A percentile compares a stretch with the other conserved stretches of the same genome.
These are phyloP conservation scores for Sepioteuthis lessoniana DNA, from an alignment of 2,888 invertebrate genomes.

Conservation along the genomic window DNA sequence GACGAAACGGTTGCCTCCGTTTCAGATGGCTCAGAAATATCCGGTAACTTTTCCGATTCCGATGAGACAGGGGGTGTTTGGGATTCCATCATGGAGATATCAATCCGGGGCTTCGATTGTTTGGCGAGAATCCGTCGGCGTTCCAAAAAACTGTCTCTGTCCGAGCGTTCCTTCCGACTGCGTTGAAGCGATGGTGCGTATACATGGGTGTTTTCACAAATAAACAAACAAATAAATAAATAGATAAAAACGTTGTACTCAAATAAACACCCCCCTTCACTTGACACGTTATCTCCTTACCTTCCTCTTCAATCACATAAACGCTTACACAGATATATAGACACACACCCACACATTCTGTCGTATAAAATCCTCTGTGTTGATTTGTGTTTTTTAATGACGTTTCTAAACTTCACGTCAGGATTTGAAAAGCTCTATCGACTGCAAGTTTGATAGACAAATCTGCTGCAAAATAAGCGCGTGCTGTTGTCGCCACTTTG, in stretches of 20 bases:
- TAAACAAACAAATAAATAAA: neutral
- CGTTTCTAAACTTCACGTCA: neutral
- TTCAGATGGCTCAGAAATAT: neutral
- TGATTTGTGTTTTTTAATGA: neutral
- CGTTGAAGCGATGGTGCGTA: neutral
- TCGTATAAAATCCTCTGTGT: neutral
- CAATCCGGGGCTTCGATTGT: neutral
- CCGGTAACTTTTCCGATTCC: slow-evolving; percentile 10
- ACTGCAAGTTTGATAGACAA: neutral
- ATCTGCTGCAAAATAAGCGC: neutral
- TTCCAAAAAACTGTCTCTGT: neutral
- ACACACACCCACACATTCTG: neutral
- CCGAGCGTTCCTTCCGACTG: neutral
- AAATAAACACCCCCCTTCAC: neutral
- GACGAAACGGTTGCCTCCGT: neutral
- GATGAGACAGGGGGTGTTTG: neutral
- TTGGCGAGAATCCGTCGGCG: neutral
- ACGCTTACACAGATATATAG: too few relatives aligned
- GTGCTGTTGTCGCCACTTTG: neutral
- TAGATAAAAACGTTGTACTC: too few relatives aligned
- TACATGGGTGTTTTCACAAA: neutral
- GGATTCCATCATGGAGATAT: neutral
- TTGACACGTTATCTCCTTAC: neutral
- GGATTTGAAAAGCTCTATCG: neutral
- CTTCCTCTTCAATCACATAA: neutral